Evolutionary conservation across 1,140 invertebrate genomes (phyloP), one percentile per base, ranked within the genome.

Genomic region (silkworm (Bombyx mori)): DNA sequence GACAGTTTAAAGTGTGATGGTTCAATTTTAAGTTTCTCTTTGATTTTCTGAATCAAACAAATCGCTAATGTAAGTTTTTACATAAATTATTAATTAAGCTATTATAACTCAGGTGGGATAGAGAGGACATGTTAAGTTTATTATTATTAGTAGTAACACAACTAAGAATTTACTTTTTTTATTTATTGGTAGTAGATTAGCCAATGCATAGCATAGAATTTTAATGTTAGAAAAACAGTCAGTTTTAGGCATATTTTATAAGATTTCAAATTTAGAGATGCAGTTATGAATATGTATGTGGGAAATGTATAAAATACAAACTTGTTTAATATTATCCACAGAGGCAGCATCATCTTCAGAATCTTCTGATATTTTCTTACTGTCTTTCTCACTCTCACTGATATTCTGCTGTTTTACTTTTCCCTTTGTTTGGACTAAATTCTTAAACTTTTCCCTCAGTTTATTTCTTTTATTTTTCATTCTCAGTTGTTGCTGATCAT

Each of bases 361-460:
- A 35, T 57, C 48, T 48, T 60, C 53, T 3, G 58, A 64, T 18
- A 35, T 26, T 6, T 51, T 51, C 22, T 26, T 35, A 18, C 12
- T 54, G 12, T 44, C 12, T 45, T 43, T 6, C 4, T 59, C 42
- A 47, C 56, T 46, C 9, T 52, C 49, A 56, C 56, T 12, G 3
- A 52, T 50, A 42, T 48, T 54, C 59, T 52, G 42, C 7, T 42
- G 8, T 35, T 35, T 54, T 46, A 8, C 10, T 43, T 5, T 67
- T 49, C 7, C 35, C 35, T 57, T 53, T 6, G 71, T 68, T 5
- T 50, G 65, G 2, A 67, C n/a, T 35, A 84, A 50, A 42, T 59
- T 65, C 62, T 77, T 65, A 44, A 83, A 81, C 58, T 83, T 85
- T 8, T 78, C 62, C 60, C 70, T 70, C 1, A 86, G 42, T 42